Evolutionary conservation across 64 coral and sea anemone genomes (phyloP).

Genomic region (Dendronephthya gigantea): DNA sequence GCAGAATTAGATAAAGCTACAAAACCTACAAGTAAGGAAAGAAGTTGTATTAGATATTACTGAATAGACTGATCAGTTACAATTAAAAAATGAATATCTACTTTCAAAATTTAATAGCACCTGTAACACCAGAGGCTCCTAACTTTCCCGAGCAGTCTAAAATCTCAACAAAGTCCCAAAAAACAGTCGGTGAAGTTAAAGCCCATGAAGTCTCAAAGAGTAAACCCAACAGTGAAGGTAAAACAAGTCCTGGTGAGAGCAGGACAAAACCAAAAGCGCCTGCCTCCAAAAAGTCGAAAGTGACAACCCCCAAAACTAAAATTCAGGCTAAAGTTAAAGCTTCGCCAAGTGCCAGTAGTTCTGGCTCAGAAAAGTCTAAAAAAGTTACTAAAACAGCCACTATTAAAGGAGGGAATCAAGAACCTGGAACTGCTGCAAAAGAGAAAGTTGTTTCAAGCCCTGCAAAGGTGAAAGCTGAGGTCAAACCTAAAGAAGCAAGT

Average conservation of each 20-base stretch:
- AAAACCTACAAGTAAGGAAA: slow-evolving; percentile 41
- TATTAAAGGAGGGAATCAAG: not conserved
- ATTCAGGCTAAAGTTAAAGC: not conserved
- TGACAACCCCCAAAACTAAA: not conserved
- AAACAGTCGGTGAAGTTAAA: not conserved
- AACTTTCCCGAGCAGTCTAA: not conserved
- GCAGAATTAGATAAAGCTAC: slow-evolving; percentile 66
- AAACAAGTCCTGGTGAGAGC: not conserved
- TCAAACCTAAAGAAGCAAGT: not conserved
- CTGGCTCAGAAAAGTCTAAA: not conserved
- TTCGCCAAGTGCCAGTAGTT: not conserved
- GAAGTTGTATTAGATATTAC: too few species aligned
- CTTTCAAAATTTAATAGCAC: not conserved
- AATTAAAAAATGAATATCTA: not conserved
- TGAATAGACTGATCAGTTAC: too few species aligned
- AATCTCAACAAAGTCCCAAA: not conserved
- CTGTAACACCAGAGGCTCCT: not conserved
- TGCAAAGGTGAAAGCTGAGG: not conserved
- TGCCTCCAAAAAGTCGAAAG: not conserved
- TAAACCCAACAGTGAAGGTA: not conserved
- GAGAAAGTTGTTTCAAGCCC: not conserved
- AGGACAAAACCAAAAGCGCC: not conserved
- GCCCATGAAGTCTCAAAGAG: not conserved
- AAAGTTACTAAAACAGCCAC: not conserved
- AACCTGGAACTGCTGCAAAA: not conserved